Conservation (phyloP, 2,113 vertebrate species). For the Cephalopterus ornatus region DNA sequence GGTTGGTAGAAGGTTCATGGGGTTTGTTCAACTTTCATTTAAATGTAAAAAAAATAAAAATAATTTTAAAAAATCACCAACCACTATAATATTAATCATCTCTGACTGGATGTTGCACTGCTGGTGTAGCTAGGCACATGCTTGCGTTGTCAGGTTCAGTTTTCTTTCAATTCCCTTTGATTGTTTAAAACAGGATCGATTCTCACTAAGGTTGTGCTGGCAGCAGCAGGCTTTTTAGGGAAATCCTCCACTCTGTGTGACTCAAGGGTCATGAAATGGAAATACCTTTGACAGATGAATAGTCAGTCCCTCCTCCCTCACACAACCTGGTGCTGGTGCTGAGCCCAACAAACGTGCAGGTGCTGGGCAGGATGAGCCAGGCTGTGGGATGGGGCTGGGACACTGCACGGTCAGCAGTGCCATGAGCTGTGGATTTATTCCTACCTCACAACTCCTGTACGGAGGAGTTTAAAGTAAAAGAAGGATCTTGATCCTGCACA, state of each 20-base stretch:
- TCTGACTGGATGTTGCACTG: conserved; percentile 18
- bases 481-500: fast-evolving
- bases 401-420: fast-evolving
- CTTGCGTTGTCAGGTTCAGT: neutral
- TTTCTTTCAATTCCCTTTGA: neutral
- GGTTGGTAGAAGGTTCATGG: neutral
- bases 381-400: fast-evolving
- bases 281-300: neutral
- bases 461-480: neutral
- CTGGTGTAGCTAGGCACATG: neutral
- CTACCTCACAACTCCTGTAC: neutral
- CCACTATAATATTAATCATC: conserved; percentile 41
- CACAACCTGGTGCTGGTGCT: neutral
- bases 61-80: neutral
- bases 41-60: neutral
- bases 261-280: neutral
- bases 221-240: neutral
- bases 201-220: neutral
- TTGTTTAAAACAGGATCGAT: neutral
- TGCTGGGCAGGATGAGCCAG: too few relatives aligned
- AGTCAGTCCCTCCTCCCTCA: neutral
- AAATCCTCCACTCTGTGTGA: neutral
- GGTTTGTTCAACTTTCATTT: conserved; percentile 29
- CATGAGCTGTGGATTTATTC: neutral
- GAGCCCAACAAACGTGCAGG: fast-evolving